A percentile compares a stretch with the other conserved stretches of the same genome.
Conservation (phyloP, 2,888 invertebrate genomes). For the Melanophora roralis region DNA sequence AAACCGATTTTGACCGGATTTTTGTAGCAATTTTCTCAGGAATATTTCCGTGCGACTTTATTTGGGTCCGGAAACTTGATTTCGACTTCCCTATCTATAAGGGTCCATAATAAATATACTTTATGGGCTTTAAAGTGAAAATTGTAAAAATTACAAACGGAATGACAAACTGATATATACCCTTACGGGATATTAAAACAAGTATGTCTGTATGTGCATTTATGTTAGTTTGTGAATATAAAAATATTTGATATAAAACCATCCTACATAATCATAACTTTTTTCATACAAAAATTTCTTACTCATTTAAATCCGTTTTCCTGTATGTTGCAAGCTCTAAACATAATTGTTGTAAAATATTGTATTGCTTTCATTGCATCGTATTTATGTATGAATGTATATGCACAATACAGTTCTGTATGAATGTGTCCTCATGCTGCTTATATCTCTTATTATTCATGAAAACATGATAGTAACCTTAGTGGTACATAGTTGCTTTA, state of each 20-base stretch:
- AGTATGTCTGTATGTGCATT: background rate
- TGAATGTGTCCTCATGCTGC: conserved; percentile 10
- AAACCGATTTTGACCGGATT: too few relatives aligned
- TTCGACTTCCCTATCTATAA: too few relatives aligned
- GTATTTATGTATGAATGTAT: background rate
- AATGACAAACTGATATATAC: too few relatives aligned
- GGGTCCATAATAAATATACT: too few relatives aligned
- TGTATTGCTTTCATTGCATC: conserved; percentile 15
- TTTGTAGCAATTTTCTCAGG: too few relatives aligned
- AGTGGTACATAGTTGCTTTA: conserved; percentile 3
- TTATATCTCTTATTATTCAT: conserved; percentile 23
- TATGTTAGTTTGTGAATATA: background rate
- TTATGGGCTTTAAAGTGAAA: too few relatives aligned
- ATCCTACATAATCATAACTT: conserved; percentile 38
- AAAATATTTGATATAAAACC: background rate
- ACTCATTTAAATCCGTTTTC: background rate
- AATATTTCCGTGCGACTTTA: too few relatives aligned
- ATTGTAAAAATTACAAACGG: too few relatives aligned
- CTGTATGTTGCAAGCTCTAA: conserved; percentile 1
- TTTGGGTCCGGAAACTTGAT: too few relatives aligned
- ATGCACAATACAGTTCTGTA: too few relatives aligned
- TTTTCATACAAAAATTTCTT: conserved; percentile 26
- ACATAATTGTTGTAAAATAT: conserved; percentile 23
- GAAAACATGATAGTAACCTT: background rate
- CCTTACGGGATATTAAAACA: too few relatives aligned